Conservation (phyloP, 2,113 vertebrate species). For the Myotis yumanensis region DNA sequence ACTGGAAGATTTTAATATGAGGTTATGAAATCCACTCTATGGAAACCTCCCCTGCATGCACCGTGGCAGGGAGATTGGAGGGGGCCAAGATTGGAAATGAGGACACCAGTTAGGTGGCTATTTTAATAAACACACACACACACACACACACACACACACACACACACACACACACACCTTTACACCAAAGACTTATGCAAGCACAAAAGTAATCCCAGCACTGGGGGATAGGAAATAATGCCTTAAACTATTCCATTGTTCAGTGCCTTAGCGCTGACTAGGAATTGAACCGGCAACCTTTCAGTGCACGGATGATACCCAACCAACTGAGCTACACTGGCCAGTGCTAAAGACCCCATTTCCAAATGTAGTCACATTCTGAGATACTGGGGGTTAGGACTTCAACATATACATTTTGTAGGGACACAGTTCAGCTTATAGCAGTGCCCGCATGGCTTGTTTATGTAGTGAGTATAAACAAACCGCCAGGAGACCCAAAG, state of each 20-base stretch:
- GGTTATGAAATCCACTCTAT: neutral
- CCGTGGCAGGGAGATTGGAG: neutral
- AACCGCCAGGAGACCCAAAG: neutral
- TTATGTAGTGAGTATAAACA: neutral
- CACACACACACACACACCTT: neutral
- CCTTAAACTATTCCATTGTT: neutral
- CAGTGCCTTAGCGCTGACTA: neutral
- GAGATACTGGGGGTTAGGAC: neutral
- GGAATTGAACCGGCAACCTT: too few relatives aligned
- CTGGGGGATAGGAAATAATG: neutral
- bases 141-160: neutral
- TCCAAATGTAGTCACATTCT: neutral
- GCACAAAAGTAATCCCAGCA: neutral
- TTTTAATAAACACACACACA: neutral
- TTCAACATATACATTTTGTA: neutral
- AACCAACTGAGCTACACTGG: too few relatives aligned
- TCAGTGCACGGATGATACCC: too few relatives aligned
- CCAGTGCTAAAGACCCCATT: neutral
- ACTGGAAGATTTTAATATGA: neutral
- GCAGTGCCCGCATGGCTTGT: neutral
- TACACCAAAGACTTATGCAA: neutral
- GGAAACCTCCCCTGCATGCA: neutral
- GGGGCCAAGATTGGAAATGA: neutral
- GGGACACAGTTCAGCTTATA: accelerated
- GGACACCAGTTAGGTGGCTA: neutral